Evolutionary conservation across 2,113 vertebrate genomes (phyloP).

Genomic region (Ptilorrhoa leucosticta): DNA sequence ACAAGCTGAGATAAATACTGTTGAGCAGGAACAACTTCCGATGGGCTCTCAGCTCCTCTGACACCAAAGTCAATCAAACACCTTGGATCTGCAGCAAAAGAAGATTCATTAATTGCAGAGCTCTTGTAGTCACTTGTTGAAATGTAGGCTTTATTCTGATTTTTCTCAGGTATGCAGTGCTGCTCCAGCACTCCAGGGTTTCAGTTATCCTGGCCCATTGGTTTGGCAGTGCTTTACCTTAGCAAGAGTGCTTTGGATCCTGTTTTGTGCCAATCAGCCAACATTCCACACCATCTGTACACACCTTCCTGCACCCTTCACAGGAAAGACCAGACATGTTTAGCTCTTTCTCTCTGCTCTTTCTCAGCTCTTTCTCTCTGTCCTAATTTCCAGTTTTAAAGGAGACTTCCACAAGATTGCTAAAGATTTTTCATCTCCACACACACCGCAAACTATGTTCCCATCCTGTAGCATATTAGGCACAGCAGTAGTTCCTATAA

Average conservation of each 20-base stretch:
- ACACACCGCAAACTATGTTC: not conserved
- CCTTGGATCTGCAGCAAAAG: not conserved
- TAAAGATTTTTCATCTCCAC: not conserved
- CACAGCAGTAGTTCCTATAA: not conserved
- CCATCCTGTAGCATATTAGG: not conserved
- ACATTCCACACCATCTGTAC: not conserved
- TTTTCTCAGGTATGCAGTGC: not conserved
- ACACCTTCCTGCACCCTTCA: not conserved
- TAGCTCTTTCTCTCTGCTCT: not conserved
- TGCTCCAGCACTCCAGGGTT: not conserved
- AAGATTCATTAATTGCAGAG: not conserved
- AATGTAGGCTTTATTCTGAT: not conserved
- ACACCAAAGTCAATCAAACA: not conserved
- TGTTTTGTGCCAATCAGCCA: not conserved
- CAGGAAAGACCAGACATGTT: not conserved
- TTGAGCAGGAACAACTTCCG: not conserved
- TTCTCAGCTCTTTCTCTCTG: not conserved
- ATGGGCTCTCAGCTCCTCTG: not conserved
- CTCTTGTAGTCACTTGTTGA: not conserved
- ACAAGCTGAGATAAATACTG: not conserved
- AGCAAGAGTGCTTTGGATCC: not conserved
- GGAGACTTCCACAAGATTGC: not conserved
- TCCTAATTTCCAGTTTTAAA: not conserved
- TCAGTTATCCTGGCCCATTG: not conserved
- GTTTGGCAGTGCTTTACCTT: not conserved